phyloP scores from a whole-genome alignment of 2,113 vertebrate genomes.

The Eublepharis macularius region DNA sequence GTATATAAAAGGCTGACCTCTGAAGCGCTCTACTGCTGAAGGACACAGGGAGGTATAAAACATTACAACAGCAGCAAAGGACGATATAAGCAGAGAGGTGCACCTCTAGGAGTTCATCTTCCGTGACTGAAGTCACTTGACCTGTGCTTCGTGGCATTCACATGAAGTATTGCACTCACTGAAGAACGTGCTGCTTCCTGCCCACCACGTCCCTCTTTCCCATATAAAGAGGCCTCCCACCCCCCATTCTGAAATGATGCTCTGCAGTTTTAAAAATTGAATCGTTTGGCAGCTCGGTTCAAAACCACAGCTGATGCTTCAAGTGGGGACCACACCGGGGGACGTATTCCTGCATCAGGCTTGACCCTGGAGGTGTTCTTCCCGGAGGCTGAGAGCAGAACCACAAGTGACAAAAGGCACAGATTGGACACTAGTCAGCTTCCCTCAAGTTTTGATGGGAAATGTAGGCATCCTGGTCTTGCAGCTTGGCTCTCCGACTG shows the following conservation, averaged over 20 bases:
- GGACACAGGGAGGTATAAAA: background rate
- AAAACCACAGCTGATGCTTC: too few species aligned
- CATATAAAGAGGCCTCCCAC: background rate
- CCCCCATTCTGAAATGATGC: background rate
- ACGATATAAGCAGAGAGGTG: background rate
- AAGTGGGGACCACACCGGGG: too few species aligned
- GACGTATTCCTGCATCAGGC: too few species aligned
- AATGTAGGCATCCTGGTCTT: too few species aligned
- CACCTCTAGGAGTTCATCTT: background rate
- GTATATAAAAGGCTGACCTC: background rate
- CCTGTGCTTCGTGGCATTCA: background rate
- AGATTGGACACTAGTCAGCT: too few species aligned
- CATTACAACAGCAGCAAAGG: background rate
- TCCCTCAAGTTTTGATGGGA: too few species aligned
- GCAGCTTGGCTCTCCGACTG: too few species aligned
- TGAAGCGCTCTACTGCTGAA: background rate
- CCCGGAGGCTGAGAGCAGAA: too few species aligned
- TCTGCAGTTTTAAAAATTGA: background rate
- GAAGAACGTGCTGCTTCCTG: background rate
- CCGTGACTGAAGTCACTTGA: background rate
- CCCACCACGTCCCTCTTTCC: background rate
- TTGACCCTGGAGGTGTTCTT: too few species aligned
- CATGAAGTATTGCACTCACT: background rate
- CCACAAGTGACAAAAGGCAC: too few species aligned
- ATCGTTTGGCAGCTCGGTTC: background rate